Percentiles rank a stretch among this genome's conserved stretches.
Evolutionary conservation across 2,113 vertebrate genomes (phyloP).

Genomic region (Setophaga coronata): DNA sequence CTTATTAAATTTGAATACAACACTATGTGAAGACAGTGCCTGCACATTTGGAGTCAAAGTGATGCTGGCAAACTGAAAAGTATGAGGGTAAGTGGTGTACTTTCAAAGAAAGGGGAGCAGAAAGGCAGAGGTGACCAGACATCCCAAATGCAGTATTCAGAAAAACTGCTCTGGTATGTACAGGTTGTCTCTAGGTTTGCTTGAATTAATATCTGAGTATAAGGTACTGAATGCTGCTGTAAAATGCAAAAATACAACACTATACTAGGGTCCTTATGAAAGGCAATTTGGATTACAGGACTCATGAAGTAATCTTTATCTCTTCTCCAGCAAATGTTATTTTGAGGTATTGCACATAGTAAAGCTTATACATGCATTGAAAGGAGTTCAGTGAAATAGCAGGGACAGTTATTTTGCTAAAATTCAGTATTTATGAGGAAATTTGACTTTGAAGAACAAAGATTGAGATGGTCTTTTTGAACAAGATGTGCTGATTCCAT

Average conservation of each 20-base stretch:
- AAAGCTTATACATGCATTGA: background rate
- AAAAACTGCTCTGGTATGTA: background rate
- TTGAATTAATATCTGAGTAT: background rate
- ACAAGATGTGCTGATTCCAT: background rate
- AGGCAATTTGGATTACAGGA: background rate
- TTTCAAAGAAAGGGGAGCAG: fast-evolving
- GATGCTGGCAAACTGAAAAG: background rate
- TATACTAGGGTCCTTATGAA: background rate
- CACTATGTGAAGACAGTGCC: background rate
- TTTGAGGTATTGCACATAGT: background rate
- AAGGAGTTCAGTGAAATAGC: background rate
- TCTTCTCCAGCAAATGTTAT: fast-evolving
- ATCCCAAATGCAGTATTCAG: background rate
- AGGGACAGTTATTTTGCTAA: background rate
- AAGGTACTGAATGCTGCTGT: background rate
- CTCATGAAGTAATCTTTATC: background rate
- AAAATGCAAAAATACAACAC: background rate
- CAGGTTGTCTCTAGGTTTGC: background rate
- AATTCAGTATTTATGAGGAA: background rate
- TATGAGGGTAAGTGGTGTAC: fast-evolving
- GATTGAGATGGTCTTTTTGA: background rate
- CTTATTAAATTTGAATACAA: background rate
- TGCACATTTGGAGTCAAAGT: background rate
- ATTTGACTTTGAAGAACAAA: background rate
- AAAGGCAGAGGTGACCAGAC: background rate